phyloP scores from a whole-genome alignment of 1,140 invertebrate genomes.

The Pogonomyrmex barbatus region DNA sequence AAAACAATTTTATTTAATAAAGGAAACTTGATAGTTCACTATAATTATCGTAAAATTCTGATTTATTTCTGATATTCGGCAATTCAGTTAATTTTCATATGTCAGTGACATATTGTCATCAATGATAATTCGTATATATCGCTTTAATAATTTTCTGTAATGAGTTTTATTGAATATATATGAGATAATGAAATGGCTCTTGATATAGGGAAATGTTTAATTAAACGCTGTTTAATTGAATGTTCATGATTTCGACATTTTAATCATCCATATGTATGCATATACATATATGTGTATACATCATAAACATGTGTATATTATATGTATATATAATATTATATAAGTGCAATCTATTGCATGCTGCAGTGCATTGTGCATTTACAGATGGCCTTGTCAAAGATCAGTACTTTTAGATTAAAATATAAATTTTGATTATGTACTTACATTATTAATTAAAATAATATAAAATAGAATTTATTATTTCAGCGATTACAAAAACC shows the following conservation, averaged over 20 bases:
- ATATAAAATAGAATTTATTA: neutral
- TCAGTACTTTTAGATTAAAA: neutral
- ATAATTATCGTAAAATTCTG: neutral
- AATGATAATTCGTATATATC: neutral
- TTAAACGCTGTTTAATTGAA: conserved; percentile 22
- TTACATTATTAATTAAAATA: neutral
- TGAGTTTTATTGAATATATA: conserved; percentile 6
- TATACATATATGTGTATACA: neutral
- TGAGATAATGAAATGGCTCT: conserved; percentile 24
- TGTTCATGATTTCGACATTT: conserved; percentile 17
- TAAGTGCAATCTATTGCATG: conserved; percentile 53
- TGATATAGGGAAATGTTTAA: neutral
- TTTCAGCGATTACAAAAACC: too few relatives aligned
- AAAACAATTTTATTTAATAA: neutral
- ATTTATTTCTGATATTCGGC: neutral
- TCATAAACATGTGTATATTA: too few relatives aligned
- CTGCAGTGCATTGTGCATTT: conserved; percentile 53
- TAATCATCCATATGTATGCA: neutral
- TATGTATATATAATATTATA: conserved; percentile 12
- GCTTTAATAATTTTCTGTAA: conserved; percentile 23
- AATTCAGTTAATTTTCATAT: conserved; percentile 19
- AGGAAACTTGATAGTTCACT: neutral
- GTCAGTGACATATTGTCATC: neutral
- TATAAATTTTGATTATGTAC: neutral
- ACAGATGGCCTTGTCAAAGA: neutral